Evolutionary conservation across 2,797 vertebrate genomes (phyloP).

Genomic region (Paedocypris micromegethes): DNA sequence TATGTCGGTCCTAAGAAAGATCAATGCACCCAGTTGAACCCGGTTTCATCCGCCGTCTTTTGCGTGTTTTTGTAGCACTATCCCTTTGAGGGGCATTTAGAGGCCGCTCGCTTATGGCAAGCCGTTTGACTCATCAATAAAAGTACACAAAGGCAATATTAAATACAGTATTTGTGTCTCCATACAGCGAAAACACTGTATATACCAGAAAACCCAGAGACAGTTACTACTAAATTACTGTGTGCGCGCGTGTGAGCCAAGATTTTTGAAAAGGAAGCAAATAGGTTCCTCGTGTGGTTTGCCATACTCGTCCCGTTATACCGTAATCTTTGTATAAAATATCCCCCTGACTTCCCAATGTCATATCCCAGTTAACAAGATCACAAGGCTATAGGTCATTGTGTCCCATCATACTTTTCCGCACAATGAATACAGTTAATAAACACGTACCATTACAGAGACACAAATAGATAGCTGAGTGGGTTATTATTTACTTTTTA

Average conservation of each 20-base stretch:
- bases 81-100: slow-evolving; percentile 61
- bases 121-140: neutral
- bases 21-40: slow-evolving; percentile 3
- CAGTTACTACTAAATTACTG: too few species aligned
- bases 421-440: slow-evolving; percentile 2
- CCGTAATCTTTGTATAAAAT: slow-evolving; percentile 64
- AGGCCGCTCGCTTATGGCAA: slow-evolving; percentile 45
- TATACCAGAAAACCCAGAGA: too few species aligned
- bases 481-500: neutral
- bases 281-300: neutral
- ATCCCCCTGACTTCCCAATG: slow-evolving; percentile 39
- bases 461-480: neutral
- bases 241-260: too few species aligned
- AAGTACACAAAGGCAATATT: neutral
- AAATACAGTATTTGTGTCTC: too few species aligned
- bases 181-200: too few species aligned
- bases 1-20: neutral
- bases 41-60: slow-evolving; percentile 45
- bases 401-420: neutral
- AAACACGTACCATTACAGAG: neutral
- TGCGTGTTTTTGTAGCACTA: slow-evolving; percentile 51
- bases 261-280: too few species aligned
- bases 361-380: slow-evolving; percentile 49
- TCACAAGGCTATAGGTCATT: slow-evolving; percentile 31
- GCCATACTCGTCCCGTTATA: slow-evolving; percentile 58